Evolutionary conservation across 2,113 vertebrate species (phyloP), one percentile per base, ranked within the genome.

Genomic region (Toxotes jaculatrix): DNA sequence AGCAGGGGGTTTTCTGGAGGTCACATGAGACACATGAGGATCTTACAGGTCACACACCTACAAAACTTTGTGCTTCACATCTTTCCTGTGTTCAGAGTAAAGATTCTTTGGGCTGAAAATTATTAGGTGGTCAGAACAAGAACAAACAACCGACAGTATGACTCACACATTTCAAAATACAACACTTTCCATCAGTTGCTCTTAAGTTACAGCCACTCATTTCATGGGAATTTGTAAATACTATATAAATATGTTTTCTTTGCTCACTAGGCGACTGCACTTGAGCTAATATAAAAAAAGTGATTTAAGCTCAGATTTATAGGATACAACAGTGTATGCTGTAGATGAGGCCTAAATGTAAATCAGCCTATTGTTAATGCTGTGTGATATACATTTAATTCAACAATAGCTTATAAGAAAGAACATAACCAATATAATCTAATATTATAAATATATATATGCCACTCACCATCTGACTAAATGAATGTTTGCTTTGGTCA

Each of bases 151-250:
- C 17, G 61, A 47, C n/a, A 49, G 4, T 27, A 34, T 40, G 0
- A 76, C 2, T 63, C 32, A 21, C 62, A 27, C 8, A 47, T 6
- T 5, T 27, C 13, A 57, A 63, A 38, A 49, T 53, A 47, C 1
- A 42, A 53, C 55, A 55, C 75, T 57, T 75, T 16, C 16, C n/a
- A 49, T 67, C 36, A 23, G 31, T 6, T 64, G 13, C 43, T 42
- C 31, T 23, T 36, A 61, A 57, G 3, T 47, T n/a, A 61, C 23
- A 40, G 36, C 55, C n/a, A 38, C 3, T 66, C 49, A 66, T 66
- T 42, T 57, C 7, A 80, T 72, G 32, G 49, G 62, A 62, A 71
- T 32, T 36, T 88, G 83, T 93, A 82, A 76, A 91, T 87, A 74
- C 17, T 88, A 59, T 85, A 53, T 40, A 77, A 63, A 77, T 53